Conservation (phyloP, 2,888 invertebrate species). For the Callyntrura sp. region DNA sequence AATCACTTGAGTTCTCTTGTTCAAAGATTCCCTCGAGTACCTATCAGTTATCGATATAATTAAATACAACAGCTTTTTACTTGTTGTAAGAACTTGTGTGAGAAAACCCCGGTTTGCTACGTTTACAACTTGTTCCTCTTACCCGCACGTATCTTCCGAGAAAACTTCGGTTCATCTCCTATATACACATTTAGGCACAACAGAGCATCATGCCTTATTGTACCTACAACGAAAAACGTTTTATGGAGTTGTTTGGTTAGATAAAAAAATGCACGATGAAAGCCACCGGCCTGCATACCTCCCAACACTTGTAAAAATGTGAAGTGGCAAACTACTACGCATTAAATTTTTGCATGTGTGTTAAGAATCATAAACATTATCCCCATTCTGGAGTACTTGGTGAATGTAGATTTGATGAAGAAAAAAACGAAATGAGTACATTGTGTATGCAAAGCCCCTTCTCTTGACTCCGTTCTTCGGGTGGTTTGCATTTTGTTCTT, state of each 20-base stretch:
- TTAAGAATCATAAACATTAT: constrained; percentile 28
- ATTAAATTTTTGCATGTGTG: constrained; percentile 54
- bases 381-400: constrained; percentile 21
- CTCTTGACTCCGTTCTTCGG: constrained; percentile 24
- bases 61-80: constrained; percentile 50
- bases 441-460: constrained; percentile 62
- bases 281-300: constrained; percentile 55
- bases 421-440: constrained; percentile 7
- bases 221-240: not conserved
- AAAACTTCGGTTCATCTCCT: constrained; percentile 26
- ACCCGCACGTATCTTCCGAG: constrained; percentile 58
- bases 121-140: constrained; percentile 29
- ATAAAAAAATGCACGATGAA: not conserved
- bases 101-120: constrained; percentile 44
- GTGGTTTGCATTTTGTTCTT: constrained; percentile 9
- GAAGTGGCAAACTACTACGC: constrained; percentile 47
- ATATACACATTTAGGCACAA: constrained; percentile 15
- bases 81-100: constrained; percentile 41
- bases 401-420: constrained; percentile 27
- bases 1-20: constrained; percentile 41
- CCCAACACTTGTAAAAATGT: constrained; percentile 51
- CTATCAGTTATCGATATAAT: constrained; percentile 12
- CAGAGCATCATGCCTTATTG: constrained; percentile 36
- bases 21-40: constrained; percentile 34
- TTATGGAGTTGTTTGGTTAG: too few species aligned